Base-by-base conservation (phyloP, 2,888 invertebrate species). In the Apotomis capreana region DNA sequence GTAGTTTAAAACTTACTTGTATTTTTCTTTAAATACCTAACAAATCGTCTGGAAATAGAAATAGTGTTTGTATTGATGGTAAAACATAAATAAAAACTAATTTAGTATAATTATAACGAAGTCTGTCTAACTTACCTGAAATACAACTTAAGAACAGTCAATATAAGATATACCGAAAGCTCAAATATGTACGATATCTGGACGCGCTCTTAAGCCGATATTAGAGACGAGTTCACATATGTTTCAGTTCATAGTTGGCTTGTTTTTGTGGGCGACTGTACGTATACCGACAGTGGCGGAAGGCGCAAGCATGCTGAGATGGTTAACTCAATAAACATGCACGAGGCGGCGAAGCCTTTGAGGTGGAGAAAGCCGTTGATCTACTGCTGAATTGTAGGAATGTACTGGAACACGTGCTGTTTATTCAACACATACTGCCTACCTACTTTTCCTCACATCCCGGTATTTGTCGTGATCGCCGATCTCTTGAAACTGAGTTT, bases 301-400 rank as follows among this genome's bases (percentile, higher is more conserved):
- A 85, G 84, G 81, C 83, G 81, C 82, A 80, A 84, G 84, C 86
- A 88, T 91, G 88, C 88, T 89, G 86, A 89, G 88, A 88, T 90
- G 86, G 87, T 89, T 91, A 89, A 89, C 84, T 90, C 88, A 88
- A 91, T 90, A 90, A 88, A 89, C 90, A 90, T 89, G 88, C 85
- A 81, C 81, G 83, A 86, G 86, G 87, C 82, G 71, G 84, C 85
- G 83, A 79, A 86, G 83, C 85, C 89, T 91, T 91, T 90, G 89
- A 89, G 85, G 84, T 82, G 87, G 92, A 88, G 92, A 91, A 91
- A 91, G 91, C 91, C 80, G 78, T 77, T 80, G 74, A 73, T 81
- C 78, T 80, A 77, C 79, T 78, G 76, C 77, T 75, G 78, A 78
- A 71, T 71, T 64, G 49, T 37, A 61, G 67, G 67, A 57, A 71